Evolutionary conservation across 1,140 invertebrate species (phyloP).

Genomic region (Drosophila novamexicana): DNA sequence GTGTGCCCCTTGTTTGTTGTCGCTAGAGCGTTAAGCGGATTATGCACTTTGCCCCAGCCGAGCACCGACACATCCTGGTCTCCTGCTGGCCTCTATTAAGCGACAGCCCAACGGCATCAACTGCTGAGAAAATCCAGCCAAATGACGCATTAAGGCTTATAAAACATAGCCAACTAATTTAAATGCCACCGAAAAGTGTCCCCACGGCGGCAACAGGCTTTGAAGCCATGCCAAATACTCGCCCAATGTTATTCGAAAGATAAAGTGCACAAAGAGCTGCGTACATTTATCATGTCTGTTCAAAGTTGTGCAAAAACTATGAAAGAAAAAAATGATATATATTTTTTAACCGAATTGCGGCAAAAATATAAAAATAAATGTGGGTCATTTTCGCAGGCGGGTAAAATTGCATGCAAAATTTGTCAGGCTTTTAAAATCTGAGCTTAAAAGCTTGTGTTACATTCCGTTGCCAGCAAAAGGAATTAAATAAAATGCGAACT

Average conservation of each 20-base stretch:
- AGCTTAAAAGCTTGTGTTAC: not conserved
- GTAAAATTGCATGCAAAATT: constrained; percentile 21
- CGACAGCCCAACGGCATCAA: constrained; percentile 1
- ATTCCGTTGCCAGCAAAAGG: constrained; percentile 9
- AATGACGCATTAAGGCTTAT: constrained; percentile 45
- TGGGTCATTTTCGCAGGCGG: constrained; percentile 17
- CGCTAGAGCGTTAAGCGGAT: constrained; percentile 48
- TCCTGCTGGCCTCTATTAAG: not conserved
- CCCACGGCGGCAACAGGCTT: constrained; percentile 19
- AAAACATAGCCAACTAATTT: constrained; percentile 47
- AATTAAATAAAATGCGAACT: not conserved
- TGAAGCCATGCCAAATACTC: not conserved
- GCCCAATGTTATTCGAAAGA: not conserved
- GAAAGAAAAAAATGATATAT: constrained; percentile 2
- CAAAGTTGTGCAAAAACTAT: constrained; percentile 8
- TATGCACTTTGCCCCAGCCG: constrained; percentile 48
- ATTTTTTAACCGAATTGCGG: constrained; percentile 6
- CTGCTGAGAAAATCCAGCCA: constrained; percentile 37
- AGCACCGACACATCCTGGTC: not conserved
- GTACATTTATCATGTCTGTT: constrained; percentile 28
- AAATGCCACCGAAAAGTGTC: constrained; percentile 18
- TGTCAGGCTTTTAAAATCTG: constrained; percentile 24
- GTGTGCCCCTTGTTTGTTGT: constrained; percentile 12
- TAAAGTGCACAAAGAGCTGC: not conserved
- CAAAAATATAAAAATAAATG: constrained; percentile 11